These are phyloP conservation scores for Narcine bancroftii DNA, from an alignment of 2,113 vertebrate species.

Conservation along the genomic window DNA sequence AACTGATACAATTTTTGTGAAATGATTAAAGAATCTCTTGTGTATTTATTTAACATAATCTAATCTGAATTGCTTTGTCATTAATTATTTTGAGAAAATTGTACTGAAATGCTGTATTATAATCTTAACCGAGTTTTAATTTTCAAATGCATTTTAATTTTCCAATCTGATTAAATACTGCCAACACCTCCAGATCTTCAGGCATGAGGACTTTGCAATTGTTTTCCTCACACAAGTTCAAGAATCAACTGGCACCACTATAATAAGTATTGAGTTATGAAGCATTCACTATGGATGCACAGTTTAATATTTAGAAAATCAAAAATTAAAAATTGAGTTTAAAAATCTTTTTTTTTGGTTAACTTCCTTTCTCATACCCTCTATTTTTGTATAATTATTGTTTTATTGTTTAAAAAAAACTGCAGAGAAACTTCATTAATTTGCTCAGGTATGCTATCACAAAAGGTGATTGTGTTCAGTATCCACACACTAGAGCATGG, in stretches of 20 bases:
- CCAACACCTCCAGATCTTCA: background rate
- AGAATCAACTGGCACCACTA: background rate
- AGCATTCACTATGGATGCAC: background rate
- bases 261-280: background rate
- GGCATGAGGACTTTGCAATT: background rate
- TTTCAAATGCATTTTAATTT: slow-evolving; percentile 2
- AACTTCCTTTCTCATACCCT: background rate
- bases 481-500: background rate
- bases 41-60: background rate
- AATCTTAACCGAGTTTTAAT: background rate
- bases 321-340: background rate
- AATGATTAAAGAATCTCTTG: background rate
- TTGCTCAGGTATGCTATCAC: background rate
- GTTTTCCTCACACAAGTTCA: background rate
- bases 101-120: background rate
- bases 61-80: background rate
- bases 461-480: background rate
- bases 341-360: background rate
- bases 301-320: background rate
- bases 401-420: background rate
- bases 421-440: background rate
- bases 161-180: background rate
- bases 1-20: background rate
- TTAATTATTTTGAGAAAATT: background rate
- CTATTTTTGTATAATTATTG: background rate